Evolutionary conservation across 2,888 invertebrate genomes (phyloP), one percentile per base, ranked within the genome.

Genomic region (Sthenelais limicola): DNA sequence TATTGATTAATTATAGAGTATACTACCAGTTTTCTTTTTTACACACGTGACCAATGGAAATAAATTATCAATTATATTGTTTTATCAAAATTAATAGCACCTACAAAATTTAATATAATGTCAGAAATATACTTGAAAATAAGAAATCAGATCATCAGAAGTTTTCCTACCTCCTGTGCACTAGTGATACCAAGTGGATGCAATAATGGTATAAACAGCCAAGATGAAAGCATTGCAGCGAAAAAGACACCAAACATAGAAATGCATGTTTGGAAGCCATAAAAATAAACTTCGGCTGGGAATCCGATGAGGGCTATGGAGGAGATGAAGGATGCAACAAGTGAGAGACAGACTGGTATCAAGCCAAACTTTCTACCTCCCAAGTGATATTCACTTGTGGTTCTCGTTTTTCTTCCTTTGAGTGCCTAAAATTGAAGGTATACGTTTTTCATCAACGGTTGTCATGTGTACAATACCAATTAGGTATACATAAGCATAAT

Each of bases 321-420:
- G 2, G 62, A 62, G 38, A 62, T 62, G 35, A 62, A 62, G 62
- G 62, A 62, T 7, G 62, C 62, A 12, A 62, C 24, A 24, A 62
- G 38, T 7, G 62, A 62, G 24, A 62, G 2, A 28, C 38, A 35
- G 1, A 62, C 62, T 7, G 62, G 62, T 21, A 62, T 24, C 15
- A 62, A 9, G 24, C 24, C 21, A 21, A 62, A 62, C 35, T 21
- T 2, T 15, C 62, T 35, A 24, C 62, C 62, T 4, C 62, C 62
- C 35, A 62, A 21, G 26, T 38, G 62, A 43, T 62, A 62, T 26
- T 62, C 62, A 35, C 24, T 38, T 15, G 62, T 62, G 2, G 62
- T 62, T 18, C 12, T 35, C 9, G 21, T 1, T 1, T 38, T 35
- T 1, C 62, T 21, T 3, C 38, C 62, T 26, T 24, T 15, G 26